These are phyloP conservation scores for Neolamprologus fasciatus DNA, from an alignment of 2,113 vertebrate species.

Conservation along the genomic window DNA sequence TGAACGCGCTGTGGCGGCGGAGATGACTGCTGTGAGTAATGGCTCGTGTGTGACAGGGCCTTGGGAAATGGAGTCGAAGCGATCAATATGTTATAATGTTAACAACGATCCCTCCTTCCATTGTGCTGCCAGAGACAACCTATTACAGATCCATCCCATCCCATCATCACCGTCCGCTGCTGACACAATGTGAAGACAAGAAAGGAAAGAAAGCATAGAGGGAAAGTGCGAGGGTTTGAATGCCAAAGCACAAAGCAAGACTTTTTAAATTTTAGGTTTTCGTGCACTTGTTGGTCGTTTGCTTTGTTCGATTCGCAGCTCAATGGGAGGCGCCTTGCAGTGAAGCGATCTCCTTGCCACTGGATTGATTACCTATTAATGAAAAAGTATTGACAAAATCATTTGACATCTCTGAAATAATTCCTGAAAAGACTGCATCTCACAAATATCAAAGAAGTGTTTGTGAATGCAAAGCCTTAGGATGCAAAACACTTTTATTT, in stretches of 20 bases:
- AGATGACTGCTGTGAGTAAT: constrained; percentile 68
- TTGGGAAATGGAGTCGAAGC: constrained; percentile 59
- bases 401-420: background rate
- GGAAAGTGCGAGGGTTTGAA: background rate
- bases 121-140: constrained; percentile 63
- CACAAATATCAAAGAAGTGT: background rate
- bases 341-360: constrained; percentile 7
- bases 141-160: constrained; percentile 66
- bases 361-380: constrained; percentile 43
- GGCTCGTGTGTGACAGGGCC: constrained; percentile 56
- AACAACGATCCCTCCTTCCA: constrained; percentile 67
- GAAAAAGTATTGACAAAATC: constrained; percentile 25
- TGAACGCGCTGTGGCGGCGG: background rate
- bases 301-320: constrained; percentile 33
- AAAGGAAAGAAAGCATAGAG: background rate
- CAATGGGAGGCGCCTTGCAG: constrained; percentile 11
- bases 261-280: background rate
- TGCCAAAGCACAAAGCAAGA: constrained; percentile 14
- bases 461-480: background rate
- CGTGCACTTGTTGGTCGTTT: constrained; percentile 1
- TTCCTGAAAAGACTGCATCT: background rate
- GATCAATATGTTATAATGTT: constrained; percentile 75
- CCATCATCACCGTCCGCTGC: constrained; percentile 37
- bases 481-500: background rate
- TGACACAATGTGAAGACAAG: constrained; percentile 13